Evolutionary conservation across 2,888 invertebrate species (phyloP).

Genomic region (Pemphredon lugubris): DNA sequence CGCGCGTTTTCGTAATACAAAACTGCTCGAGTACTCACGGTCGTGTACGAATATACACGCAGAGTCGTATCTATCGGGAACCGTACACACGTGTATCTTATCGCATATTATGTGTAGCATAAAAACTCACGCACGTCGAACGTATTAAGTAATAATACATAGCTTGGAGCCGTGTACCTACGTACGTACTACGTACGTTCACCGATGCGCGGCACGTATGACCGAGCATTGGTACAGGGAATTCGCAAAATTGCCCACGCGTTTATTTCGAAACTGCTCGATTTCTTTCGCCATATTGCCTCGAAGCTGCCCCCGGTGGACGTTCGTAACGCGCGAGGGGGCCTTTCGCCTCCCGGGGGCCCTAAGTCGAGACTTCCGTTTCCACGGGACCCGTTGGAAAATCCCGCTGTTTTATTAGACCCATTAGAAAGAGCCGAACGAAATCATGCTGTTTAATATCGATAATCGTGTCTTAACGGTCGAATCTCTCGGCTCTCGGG

Average conservation of each 20-base stretch:
- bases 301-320: constrained; percentile 29
- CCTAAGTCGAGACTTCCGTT: constrained; percentile 72
- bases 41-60: too few species aligned
- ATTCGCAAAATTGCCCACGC: constrained; percentile 51
- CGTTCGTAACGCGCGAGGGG: constrained; percentile 61
- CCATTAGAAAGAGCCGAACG: constrained; percentile 43
- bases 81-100: too few species aligned
- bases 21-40: too few species aligned
- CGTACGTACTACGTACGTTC: constrained; percentile 7
- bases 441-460: constrained; percentile 33
- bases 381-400: constrained; percentile 55
- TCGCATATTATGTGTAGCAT: too few species aligned
- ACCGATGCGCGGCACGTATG: constrained; percentile 40
- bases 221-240: constrained; percentile 42
- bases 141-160: too few species aligned
- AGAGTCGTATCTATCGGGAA: too few species aligned
- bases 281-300: constrained; percentile 55
- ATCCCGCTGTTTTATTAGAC: constrained; percentile 47
- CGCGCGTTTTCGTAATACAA: background rate
- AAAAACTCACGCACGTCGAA: background rate
- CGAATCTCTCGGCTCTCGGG: background rate
- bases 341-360: constrained; percentile 64
- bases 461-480: background rate
- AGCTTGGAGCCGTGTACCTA: too few species aligned
- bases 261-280: constrained; percentile 64